Percentiles rank a stretch among this genome's conserved stretches.
Evolutionary conservation across 2,113 vertebrate genomes (phyloP).

Genomic region (Labeo rohita): DNA sequence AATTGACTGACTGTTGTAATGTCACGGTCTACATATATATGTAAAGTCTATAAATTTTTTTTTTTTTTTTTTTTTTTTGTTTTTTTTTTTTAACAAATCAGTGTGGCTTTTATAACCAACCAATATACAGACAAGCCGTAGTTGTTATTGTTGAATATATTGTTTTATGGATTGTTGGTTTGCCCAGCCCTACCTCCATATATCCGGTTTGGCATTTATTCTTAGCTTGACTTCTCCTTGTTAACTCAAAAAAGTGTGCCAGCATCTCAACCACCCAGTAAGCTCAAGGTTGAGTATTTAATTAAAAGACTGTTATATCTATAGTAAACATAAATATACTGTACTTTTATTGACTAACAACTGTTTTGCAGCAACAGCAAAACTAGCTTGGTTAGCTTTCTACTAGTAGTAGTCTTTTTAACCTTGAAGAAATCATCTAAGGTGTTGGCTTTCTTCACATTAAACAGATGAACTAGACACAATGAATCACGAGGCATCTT

Average conservation of each 20-base stretch:
- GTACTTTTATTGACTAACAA: not conserved
- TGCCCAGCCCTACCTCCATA: not conserved
- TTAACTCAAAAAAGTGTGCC: not conserved
- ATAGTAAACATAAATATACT: not conserved
- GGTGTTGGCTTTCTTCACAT: not conserved
- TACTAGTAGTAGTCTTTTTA: not conserved
- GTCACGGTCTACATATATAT: not conserved
- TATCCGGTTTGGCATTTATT: not conserved
- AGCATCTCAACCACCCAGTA: not conserved
- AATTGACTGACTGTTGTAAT: not conserved
- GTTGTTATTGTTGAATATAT: not conserved
- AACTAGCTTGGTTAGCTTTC: not conserved
- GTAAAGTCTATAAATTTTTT: no score
- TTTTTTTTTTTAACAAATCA: not conserved
- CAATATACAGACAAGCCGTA: not conserved
- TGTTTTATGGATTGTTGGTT: constrained; percentile 8
- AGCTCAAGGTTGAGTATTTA: not conserved
- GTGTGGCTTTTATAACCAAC: not conserved
- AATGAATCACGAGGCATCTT: not conserved
- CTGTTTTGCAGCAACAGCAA: not conserved
- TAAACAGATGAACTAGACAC: not conserved
- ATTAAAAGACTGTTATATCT: not conserved
- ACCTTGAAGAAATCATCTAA: not conserved
- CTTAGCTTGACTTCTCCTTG: not conserved
- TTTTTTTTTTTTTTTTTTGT: no score